These are phyloP conservation scores for Psettodes erumei DNA, from an alignment of 2,113 vertebrate species.

Conservation along the genomic window DNA sequence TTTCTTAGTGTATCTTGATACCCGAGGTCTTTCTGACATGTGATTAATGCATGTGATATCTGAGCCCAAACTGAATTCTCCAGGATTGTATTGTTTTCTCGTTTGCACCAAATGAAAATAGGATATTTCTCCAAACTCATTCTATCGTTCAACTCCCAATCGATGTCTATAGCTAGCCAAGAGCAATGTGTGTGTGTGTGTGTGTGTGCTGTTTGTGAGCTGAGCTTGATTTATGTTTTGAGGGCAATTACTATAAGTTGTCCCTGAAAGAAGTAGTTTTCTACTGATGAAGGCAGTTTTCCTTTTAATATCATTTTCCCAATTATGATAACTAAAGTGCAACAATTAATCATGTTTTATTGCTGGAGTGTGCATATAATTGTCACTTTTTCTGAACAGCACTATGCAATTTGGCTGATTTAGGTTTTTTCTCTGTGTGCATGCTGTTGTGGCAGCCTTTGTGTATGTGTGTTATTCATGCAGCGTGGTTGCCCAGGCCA, in stretches of 20 bases:
- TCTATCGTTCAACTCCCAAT: slow-evolving; percentile 58
- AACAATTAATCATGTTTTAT: slow-evolving; percentile 76
- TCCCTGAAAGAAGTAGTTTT: slow-evolving; percentile 62
- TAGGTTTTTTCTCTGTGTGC: slow-evolving; percentile 44
- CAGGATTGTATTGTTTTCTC: slow-evolving; percentile 65
- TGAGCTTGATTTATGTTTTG: slow-evolving; percentile 67
- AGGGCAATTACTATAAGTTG: slow-evolving; percentile 69
- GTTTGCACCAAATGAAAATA: slow-evolving; percentile 67
- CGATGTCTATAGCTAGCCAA: slow-evolving; percentile 43
- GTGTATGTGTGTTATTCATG: slow-evolving; percentile 26
- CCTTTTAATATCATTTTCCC: slow-evolving; percentile 70
- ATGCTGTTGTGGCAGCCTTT: slow-evolving; percentile 10
- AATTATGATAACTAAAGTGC: slow-evolving; percentile 72
- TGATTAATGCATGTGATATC: slow-evolving; percentile 70
- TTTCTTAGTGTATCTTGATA: slow-evolving; percentile 51
- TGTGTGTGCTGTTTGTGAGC: slow-evolving; percentile 39
- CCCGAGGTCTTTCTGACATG: slow-evolving; percentile 47
- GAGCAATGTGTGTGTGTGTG: not conserved
- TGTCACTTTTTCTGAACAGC: slow-evolving; percentile 59
- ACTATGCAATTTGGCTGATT: slow-evolving; percentile 67
- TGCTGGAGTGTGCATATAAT: slow-evolving; percentile 76
- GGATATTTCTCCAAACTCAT: slow-evolving; percentile 67
- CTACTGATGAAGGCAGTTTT: slow-evolving; percentile 70
- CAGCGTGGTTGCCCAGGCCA: slow-evolving; percentile 1
- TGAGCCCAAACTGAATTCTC: slow-evolving; percentile 55